phyloP scores from a whole-genome alignment of 2,113 vertebrate genomes.

The Lepus americanus region DNA sequence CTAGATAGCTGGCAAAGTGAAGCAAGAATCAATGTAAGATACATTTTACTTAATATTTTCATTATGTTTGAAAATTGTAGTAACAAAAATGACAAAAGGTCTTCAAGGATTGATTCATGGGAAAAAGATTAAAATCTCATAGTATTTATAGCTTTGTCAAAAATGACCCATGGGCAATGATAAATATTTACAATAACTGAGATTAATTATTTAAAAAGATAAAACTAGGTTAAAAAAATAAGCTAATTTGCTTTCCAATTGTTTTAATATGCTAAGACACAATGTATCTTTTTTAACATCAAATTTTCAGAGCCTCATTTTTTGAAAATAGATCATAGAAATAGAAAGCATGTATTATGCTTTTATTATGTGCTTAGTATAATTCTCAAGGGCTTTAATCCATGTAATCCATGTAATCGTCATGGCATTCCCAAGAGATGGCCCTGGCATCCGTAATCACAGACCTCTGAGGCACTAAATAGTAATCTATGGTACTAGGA shows the following conservation, averaged over 20 bases:
- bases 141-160: slow-evolving; percentile 70
- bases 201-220: slow-evolving; percentile 70
- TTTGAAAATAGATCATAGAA: slow-evolving; percentile 23
- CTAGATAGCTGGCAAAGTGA: slow-evolving; percentile 70
- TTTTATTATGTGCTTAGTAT: background rate
- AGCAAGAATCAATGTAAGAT: slow-evolving; percentile 74
- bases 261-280: background rate
- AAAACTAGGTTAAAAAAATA: slow-evolving; percentile 64
- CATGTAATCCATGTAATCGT: background rate
- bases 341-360: background rate
- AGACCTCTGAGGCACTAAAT: background rate
- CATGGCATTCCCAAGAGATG: background rate
- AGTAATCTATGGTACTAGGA: background rate
- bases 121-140: slow-evolving; percentile 77
- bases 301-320: background rate
- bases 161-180: slow-evolving; percentile 64
- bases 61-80: slow-evolving; percentile 72
- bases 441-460: background rate
- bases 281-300: background rate
- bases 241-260: slow-evolving; percentile 70
- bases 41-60: slow-evolving; percentile 79
- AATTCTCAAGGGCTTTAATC: background rate
- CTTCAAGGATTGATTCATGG: slow-evolving; percentile 74
- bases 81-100: slow-evolving; percentile 72
- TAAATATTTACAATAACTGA: slow-evolving; percentile 72